Base-by-base conservation (phyloP, 23 tunicate species). In the Halocynthia roretzi region DNA sequence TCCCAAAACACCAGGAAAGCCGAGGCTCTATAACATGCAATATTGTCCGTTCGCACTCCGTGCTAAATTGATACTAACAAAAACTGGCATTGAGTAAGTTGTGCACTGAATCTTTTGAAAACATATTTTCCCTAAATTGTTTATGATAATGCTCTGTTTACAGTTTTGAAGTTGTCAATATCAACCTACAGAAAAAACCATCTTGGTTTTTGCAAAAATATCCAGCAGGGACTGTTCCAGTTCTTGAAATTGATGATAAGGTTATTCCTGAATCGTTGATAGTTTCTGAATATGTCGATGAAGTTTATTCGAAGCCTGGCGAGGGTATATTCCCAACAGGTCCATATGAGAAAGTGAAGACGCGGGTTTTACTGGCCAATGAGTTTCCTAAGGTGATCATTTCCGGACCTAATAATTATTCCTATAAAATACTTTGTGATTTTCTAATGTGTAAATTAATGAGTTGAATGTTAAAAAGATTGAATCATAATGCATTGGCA, bases 261-360 rank as follows among this genome's bases (percentile, higher is more conserved):
- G 10, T 71, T 51, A 20, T 71, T 40, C 51, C 51, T 0, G 76
- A 71, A 6, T 71, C 76, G 53, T 50, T 50, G 4, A 54, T 71
- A 10, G 50, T 71, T 0, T 53, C 76, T 10, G 76, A 71, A 54
- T 71, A 71, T 51, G 50, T 71, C 50, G 76, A 71, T 71, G 76
- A 71, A 15, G 54, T 50, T 19, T 71, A 71, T 23, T 51, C 76
- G 11, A 65, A 65, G 19, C 6, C 70, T 10, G 76, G 56, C 9
- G 56, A 71, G 76, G 51, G 18, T n/a, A n/a, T 22, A 51, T 53
- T 71, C 31, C 56, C 56, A 50, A 71, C 10, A 9, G 56, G 5
- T 50, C 62, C 76, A 71, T 50, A 50, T 50, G 76, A 71, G 6
- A 10, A 15, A 51, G 76, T 56, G 48, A 71, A 49, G 8, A 15